Conservation (phyloP, 2,113 vertebrate species). For the Dasyprocta punctata region DNA sequence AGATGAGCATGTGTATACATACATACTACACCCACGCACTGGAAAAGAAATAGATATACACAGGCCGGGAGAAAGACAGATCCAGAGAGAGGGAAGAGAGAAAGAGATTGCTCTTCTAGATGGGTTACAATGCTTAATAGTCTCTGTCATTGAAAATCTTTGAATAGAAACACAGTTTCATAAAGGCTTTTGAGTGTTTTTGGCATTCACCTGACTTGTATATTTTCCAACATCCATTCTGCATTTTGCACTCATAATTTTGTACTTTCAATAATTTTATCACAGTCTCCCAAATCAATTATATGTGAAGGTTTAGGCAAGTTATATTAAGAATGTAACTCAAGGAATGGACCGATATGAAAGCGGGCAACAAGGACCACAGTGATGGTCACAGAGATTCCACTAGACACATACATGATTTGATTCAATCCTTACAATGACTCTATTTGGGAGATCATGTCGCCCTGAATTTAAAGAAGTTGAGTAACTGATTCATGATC, state of each 20-base stretch:
- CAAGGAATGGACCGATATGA: background rate
- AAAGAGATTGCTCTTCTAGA: background rate
- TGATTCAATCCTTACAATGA: background rate
- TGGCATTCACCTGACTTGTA: background rate
- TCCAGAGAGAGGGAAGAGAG: background rate
- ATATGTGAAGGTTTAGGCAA: background rate
- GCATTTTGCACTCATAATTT: background rate
- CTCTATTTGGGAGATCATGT: background rate
- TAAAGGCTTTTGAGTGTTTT: background rate
- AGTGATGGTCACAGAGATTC: background rate
- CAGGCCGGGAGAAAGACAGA: fast-evolving
- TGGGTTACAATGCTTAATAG: background rate
- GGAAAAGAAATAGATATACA: background rate
- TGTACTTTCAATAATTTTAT: background rate
- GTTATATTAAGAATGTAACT: background rate
- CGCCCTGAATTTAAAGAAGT: background rate
- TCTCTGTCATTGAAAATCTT: background rate
- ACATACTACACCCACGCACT: background rate
- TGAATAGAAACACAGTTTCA: background rate
- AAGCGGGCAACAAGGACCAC: background rate
- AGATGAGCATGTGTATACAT: background rate
- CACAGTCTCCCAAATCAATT: conserved; percentile 25
- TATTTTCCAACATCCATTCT: background rate
- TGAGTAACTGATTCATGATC: background rate
- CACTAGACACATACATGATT: background rate